Base-by-base conservation (phyloP, 2,888 invertebrate genomes). In the Nomada fucata region DNA sequence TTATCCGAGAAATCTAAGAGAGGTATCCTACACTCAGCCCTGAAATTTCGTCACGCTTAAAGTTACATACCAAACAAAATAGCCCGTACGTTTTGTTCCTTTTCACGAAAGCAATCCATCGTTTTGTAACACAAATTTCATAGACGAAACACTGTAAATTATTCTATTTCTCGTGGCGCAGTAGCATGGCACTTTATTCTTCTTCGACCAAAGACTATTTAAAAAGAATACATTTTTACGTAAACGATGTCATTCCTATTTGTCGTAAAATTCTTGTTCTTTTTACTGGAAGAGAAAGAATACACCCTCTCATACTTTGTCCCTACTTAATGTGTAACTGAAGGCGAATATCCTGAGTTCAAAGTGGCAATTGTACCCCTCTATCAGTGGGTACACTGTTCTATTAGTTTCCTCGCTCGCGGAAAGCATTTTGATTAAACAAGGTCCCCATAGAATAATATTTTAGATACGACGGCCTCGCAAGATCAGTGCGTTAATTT, bases 351-450 rank as follows among this genome's bases (percentile, higher is more conserved):
- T 36, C 13, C 13, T 15, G 50, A 42, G 50, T 74, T 59, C 50
- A 42, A 65, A 59, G 57, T 65, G 18, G 47, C 57, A 59, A 57
- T 74, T 74, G 50, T 72, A 44, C 55, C 15, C 26, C 44, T 42
- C 11, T 74, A 68, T 68, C 50, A 67, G 23, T 23, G 23, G 23
- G 7, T 7, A 68, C 23, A 53, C 52, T 52, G 42, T 59, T 18
- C 52, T 60, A 60, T 42, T 59, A 26, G 42, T 23, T 36, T 68
- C 11, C 23, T 26, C 55, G 57, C n/a, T 74, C 60, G 2, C 42
- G 26, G n/a, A 60, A 60, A 68, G 4, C 60, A 50, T 42, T 20
- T 18, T 18, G 67, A 55, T 73, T 55, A 57, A 36, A 13, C 0
- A 15, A 44, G 20, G 10, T 29, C 15, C 18, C 26, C 36, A 23